These are phyloP conservation scores for Boulengeromyrus knoepffleri DNA, from an alignment of 2,113 vertebrate genomes.

Conservation along the genomic window DNA sequence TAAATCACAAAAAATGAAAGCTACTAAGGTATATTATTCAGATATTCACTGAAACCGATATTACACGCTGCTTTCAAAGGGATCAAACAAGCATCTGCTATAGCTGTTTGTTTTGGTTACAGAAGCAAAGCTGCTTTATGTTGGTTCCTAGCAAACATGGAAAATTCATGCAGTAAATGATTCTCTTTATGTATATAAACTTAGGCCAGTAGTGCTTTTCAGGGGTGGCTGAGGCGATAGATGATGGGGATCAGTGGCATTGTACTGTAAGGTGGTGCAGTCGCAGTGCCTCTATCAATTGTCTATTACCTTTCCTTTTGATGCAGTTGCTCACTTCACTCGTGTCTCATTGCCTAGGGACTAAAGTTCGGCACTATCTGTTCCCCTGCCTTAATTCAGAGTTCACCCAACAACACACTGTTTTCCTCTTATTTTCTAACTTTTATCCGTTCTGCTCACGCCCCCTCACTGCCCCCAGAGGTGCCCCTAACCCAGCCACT, in stretches of 20 bases:
- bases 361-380: not conserved
- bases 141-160: not conserved
- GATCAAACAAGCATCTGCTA: not conserved
- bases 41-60: not conserved
- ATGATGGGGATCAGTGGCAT: not conserved
- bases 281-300: not conserved
- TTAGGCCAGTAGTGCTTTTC: not conserved
- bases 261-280: not conserved
- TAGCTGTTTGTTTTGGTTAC: not conserved
- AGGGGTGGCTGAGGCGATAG: not conserved
- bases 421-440: not conserved
- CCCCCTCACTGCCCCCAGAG: not conserved
- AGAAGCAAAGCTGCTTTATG: not conserved
- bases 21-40: not conserved
- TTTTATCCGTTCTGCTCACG: not conserved
- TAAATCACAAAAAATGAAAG: not conserved
- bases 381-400: not conserved
- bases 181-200: not conserved
- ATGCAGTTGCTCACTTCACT: slow-evolving; percentile 3
- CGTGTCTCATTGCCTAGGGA: not conserved
- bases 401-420: not conserved
- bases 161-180: not conserved
- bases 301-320: not conserved
- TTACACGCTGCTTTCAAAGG: not conserved
- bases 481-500: not conserved